A percentile compares a stretch with the other conserved stretches of the same genome.
Evolutionary conservation across 2,113 vertebrate species (phyloP).

Genomic region (Riparia riparia): DNA sequence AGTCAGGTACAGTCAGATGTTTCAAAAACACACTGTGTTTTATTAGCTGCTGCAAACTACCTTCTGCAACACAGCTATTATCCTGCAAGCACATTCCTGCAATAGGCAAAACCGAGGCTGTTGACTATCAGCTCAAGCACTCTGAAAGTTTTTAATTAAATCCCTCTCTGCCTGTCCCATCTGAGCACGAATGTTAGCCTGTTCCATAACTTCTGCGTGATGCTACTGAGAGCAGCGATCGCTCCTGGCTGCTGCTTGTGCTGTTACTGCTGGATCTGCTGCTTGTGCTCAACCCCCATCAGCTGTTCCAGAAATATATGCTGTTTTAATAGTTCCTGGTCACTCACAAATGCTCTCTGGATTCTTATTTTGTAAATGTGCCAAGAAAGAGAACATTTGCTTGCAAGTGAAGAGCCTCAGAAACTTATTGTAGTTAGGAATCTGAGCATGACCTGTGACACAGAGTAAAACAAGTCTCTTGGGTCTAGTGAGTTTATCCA

Average conservation of each 20-base stretch:
- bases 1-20: neutral
- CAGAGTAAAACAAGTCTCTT: constrained; percentile 18
- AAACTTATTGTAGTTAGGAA: neutral
- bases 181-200: neutral
- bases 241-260: constrained; percentile 2
- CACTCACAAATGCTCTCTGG: neutral
- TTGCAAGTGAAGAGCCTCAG: constrained; percentile 7
- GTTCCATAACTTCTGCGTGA: neutral
- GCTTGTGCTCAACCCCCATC: neutral
- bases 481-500: constrained; percentile 21
- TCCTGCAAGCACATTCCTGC: neutral
- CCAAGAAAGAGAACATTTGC: neutral
- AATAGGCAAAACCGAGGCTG: neutral
- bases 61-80: neutral
- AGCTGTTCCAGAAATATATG: constrained; percentile 26
- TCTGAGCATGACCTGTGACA: constrained; percentile 26
- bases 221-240: neutral
- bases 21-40: neutral
- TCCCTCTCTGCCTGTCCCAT: neutral
- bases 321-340: constrained; percentile 32
- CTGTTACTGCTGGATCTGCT: neutral
- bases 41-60: neutral
- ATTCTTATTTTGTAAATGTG: constrained; percentile 24
- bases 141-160: neutral
- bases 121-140: neutral